These are phyloP conservation scores for Eudorcas thomsonii DNA, from an alignment of 2,113 vertebrate species.

Conservation along the genomic window DNA sequence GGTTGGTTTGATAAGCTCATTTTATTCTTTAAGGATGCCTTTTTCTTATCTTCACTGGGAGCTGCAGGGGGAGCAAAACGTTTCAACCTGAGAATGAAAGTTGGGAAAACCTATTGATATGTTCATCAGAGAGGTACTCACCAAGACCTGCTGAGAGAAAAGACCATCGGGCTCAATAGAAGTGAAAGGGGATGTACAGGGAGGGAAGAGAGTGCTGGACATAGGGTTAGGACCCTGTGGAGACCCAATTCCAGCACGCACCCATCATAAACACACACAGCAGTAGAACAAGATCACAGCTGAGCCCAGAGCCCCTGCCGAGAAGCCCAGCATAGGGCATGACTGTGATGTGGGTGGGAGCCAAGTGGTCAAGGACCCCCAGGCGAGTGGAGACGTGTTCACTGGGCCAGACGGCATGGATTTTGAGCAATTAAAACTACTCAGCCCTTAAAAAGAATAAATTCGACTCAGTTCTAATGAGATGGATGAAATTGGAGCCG, in stretches of 20 bases:
- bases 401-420: neutral
- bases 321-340: neutral
- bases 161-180: neutral
- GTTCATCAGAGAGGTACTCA: neutral
- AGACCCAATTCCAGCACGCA: neutral
- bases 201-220: neutral
- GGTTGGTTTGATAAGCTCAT: neutral
- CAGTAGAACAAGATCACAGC: neutral
- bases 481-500: no score
- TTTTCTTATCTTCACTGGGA: neutral
- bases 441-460: no score
- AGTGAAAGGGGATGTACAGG: neutral
- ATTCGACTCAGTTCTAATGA: no score
- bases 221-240: neutral
- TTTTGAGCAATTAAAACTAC: neutral
- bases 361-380: neutral
- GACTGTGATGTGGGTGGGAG: neutral
- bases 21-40: neutral
- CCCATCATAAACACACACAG: fast-evolving
- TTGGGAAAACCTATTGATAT: neutral
- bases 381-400: neutral
- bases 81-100: neutral
- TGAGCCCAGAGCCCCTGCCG: neutral
- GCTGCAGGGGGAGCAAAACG: neutral
- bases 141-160: neutral